These are phyloP conservation scores for Parauchenoglanis punctatus DNA, from an alignment of 2,797 vertebrate genomes.

Conservation along the genomic window DNA sequence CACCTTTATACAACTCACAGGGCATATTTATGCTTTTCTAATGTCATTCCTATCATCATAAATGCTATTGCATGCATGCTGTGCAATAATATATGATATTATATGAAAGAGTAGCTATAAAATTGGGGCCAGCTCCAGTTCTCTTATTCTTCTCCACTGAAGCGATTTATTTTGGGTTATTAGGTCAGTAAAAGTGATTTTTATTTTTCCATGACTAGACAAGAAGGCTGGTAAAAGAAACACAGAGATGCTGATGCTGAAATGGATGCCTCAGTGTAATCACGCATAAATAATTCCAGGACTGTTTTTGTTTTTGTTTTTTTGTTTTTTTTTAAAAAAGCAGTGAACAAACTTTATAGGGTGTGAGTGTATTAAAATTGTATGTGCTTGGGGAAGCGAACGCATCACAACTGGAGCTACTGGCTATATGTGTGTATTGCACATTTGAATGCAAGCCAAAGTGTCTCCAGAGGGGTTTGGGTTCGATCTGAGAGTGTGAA, in stretches of 20 bases:
- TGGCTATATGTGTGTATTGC: conserved; percentile 15
- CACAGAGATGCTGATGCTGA: background rate
- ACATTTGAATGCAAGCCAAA: conserved; percentile 5
- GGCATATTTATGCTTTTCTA: background rate
- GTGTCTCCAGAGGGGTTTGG: conserved; percentile 19
- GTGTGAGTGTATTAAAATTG: conserved; percentile 55
- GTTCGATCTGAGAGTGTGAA: conserved; percentile 35
- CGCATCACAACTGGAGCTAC: conserved; percentile 25
- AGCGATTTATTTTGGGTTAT: conserved; percentile 23
- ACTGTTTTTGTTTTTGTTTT: conserved; percentile 26
- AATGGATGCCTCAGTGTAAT: background rate
- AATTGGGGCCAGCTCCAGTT: background rate
- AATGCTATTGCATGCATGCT: background rate
- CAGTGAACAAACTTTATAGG: conserved; percentile 47
- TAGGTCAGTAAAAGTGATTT: conserved; percentile 14
- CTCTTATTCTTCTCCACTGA: background rate
- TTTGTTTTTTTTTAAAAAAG: conserved; percentile 36
- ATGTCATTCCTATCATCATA: background rate
- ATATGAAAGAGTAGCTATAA: background rate
- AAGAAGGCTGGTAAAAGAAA: background rate
- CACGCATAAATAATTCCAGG: conserved; percentile 34
- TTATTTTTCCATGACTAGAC: background rate
- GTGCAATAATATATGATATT: background rate
- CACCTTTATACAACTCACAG: conserved; percentile 16
- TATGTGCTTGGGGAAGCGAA: conserved; percentile 43